phyloP scores from a whole-genome alignment of 1,140 invertebrate species.

The Anthonomus grandis region DNA sequence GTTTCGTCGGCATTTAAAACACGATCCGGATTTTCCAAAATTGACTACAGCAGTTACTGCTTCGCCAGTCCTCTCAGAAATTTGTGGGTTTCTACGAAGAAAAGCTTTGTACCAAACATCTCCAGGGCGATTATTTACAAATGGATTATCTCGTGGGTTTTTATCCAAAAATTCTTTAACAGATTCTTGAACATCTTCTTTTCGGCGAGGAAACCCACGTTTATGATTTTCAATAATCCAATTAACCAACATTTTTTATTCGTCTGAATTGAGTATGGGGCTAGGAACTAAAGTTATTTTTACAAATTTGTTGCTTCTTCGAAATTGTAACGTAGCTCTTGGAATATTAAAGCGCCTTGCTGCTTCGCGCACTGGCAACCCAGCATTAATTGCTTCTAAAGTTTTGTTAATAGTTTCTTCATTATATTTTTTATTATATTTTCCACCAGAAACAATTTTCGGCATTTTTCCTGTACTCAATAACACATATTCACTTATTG shows the following conservation, averaged over 20 bases:
- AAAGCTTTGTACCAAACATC: slow-evolving; percentile 42
- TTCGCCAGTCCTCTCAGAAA: slow-evolving; percentile 26
- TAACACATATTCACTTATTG: too few relatives aligned
- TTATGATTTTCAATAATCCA: slow-evolving; percentile 23
- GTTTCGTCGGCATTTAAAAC: slow-evolving; percentile 45
- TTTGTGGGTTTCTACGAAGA: slow-evolving; percentile 38
- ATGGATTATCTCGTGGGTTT: slow-evolving; percentile 35
- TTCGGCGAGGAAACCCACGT: slow-evolving; percentile 30
- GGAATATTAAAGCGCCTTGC: too few relatives aligned
- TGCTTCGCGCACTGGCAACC: too few relatives aligned
- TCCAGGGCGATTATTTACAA: slow-evolving; percentile 38
- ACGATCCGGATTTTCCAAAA: slow-evolving; percentile 34
- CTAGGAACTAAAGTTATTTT: slow-evolving; percentile 20
- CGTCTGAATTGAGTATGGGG: slow-evolving; percentile 23
- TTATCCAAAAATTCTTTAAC: slow-evolving; percentile 30
- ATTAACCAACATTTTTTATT: slow-evolving; percentile 24
- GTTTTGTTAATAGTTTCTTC: too few relatives aligned
- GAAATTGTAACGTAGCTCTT: slow-evolving; percentile 20
- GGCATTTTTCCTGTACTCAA: too few relatives aligned
- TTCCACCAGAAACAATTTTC: too few relatives aligned
- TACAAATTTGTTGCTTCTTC: slow-evolving; percentile 6
- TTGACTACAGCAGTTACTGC: slow-evolving; percentile 25
- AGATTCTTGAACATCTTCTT: slow-evolving; percentile 23
- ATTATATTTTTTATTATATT: too few relatives aligned
- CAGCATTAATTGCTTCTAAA: too few relatives aligned